Percentiles rank a stretch among this genome's conserved stretches.
Conservation (phyloP, 2,797 vertebrate species). For the Rhinichthys osculus region DNA sequence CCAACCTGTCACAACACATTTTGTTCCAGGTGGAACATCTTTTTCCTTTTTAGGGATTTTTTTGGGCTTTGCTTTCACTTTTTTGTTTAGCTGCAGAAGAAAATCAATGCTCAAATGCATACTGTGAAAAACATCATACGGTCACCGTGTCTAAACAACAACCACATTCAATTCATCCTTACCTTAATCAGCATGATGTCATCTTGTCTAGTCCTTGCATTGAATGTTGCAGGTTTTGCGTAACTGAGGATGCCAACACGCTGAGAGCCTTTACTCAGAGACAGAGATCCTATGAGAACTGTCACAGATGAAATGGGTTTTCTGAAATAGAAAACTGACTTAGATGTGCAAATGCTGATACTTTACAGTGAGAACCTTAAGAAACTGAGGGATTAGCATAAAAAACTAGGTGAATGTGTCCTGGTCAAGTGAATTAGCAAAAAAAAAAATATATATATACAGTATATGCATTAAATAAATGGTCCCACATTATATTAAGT, state of each 20-base stretch:
- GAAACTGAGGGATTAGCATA: neutral
- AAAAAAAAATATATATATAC: too few relatives aligned
- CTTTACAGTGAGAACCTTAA: neutral
- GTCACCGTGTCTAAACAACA: neutral
- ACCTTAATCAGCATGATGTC: slow-evolving; percentile 68
- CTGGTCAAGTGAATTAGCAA: neutral
- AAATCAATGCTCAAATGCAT: neutral
- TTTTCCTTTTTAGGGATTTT: slow-evolving; percentile 50
- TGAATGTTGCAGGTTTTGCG: slow-evolving; percentile 24
- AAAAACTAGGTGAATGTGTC: too few relatives aligned
- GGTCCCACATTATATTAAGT: too few relatives aligned
- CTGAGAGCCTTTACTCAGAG: slow-evolving; percentile 47
- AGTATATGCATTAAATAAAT: too few relatives aligned
- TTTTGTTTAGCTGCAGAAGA: slow-evolving; percentile 52
- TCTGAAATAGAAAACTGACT: neutral
- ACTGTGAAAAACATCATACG: neutral
- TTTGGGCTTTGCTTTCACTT: slow-evolving; percentile 37
- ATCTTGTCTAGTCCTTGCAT: slow-evolving; percentile 6
- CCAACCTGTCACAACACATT: slow-evolving; percentile 65
- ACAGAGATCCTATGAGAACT: slow-evolving; percentile 59
- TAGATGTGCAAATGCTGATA: neutral
- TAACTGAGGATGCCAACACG: slow-evolving; percentile 35
- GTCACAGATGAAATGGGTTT: neutral
- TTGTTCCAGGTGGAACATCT: slow-evolving; percentile 52
- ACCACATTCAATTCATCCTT: neutral